A percentile compares a stretch with the other conserved stretches of the same genome.
Evolutionary conservation across 2,113 vertebrate species (phyloP).

Genomic region (Pelmatolapia mariae): DNA sequence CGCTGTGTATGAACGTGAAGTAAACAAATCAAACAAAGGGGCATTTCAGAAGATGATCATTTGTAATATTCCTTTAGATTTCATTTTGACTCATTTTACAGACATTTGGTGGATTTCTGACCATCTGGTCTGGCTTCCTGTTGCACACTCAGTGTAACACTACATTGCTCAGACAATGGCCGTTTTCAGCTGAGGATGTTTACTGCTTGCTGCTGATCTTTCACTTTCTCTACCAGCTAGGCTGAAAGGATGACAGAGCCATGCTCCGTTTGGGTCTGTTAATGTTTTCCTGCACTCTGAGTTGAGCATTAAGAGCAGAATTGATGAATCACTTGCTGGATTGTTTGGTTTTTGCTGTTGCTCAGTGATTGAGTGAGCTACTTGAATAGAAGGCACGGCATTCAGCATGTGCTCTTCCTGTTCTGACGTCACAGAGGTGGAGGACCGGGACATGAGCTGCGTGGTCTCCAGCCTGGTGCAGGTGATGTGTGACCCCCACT

Average conservation of each 20-base stretch:
- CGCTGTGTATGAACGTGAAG: neutral
- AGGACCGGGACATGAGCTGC: constrained; percentile 88
- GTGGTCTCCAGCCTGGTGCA: constrained; percentile 88
- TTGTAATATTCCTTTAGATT: rapidly evolving
- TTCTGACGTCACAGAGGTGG: constrained; percentile 69
- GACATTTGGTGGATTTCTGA: neutral
- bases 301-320: neutral
- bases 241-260: neutral
- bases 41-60: neutral
- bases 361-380: neutral
- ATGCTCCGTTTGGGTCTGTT: rapidly evolving
- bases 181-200: neutral
- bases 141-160: neutral
- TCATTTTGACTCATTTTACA: neutral
- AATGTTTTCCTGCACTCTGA: rapidly evolving
- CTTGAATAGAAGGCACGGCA: rapidly evolving
- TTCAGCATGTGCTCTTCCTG: neutral
- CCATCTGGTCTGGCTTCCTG: neutral
- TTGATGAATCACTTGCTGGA: neutral
- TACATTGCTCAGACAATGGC: neutral
- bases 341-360: neutral
- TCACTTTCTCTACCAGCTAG: neutral
- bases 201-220: neutral
- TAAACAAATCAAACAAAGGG: neutral
- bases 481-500: constrained; percentile 83